Evolutionary conservation across 2,888 invertebrate genomes (phyloP).

Genomic region (Drosophila formosana): DNA sequence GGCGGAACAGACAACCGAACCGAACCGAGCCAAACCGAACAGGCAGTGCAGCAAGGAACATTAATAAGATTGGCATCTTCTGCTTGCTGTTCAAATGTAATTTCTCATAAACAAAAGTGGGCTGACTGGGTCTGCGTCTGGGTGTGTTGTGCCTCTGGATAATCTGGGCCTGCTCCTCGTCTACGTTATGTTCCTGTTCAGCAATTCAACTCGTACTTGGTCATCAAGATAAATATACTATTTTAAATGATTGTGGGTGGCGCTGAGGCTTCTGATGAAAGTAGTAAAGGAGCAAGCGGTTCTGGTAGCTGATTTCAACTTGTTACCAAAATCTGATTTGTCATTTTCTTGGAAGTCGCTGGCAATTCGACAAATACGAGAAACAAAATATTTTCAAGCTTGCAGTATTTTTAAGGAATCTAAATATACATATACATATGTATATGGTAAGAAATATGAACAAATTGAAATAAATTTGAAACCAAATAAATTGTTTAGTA

Average conservation of each 20-base stretch:
- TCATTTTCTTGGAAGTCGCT: constrained; percentile 21
- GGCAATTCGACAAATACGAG: not conserved
- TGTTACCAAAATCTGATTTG: constrained; percentile 45
- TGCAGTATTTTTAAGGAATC: too few relatives aligned
- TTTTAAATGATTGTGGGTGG: constrained; percentile 51
- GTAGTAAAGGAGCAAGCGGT: constrained; percentile 37
- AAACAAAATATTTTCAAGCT: too few relatives aligned
- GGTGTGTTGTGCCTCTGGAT: constrained; percentile 59
- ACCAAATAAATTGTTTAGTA: too few relatives aligned
- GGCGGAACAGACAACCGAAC: too few relatives aligned
- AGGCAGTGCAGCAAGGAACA: constrained; percentile 61
- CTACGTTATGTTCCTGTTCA: constrained; percentile 2
- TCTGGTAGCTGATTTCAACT: constrained; percentile 56
- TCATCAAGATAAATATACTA: constrained; percentile 65
- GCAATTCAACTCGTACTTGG: constrained; percentile 48
- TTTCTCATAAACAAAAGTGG: constrained; percentile 79
- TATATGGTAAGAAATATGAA: too few relatives aligned
- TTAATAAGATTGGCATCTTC: constrained; percentile 79
- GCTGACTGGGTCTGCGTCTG: constrained; percentile 73
- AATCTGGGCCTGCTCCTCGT: constrained; percentile 9
- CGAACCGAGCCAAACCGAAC: not conserved
- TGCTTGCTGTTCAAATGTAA: constrained; percentile 78
- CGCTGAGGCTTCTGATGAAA: constrained; percentile 15
- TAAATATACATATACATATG: too few relatives aligned
- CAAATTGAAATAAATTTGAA: too few relatives aligned